Base-by-base conservation (phyloP, 1,140 invertebrate genomes). In the Triops cancriformis region DNA sequence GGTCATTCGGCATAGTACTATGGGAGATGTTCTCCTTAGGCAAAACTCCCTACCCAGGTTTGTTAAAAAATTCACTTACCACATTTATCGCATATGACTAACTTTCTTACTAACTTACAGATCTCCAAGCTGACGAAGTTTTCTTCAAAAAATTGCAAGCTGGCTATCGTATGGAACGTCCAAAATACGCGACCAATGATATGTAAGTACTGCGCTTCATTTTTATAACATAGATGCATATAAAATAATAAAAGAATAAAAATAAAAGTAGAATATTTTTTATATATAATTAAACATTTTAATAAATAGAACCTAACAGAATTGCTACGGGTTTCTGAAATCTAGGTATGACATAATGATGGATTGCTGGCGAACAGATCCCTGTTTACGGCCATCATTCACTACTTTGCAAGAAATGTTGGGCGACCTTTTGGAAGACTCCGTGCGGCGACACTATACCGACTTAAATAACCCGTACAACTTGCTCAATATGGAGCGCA, bases 391-490 rank as follows among this genome's bases (percentile, higher is more conserved):
- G 77, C 95, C 96, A 0, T 87, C 90, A 37, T 97, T 97, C 82
- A 86, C 88, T 7, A 88, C 91, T 79, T 85, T 97, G 45, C 90
- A 91, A 27, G 88, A 91, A 72, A 87, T 85, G 12, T 88, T 97
- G 72, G 94, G 93, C 27, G 86, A 87, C 28, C 89, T 95, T 82
- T 85, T 97, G 27, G 91, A 95, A 82, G 91, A 94, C 77, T 92
- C 90, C 82, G 90, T 94, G 0, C 90, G 89, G 4, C 84, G 94
- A 92, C 90, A 94, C 83, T 96, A 95, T 82, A 87, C 95, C 12
- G 92, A 94, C 79, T 83, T 96, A n/a, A 95, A 96, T 81, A 88
- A 90, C n/a, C 89, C 90, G 0, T 96, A 94, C 79, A 84, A 91
- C 80, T 86, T 89, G 31, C 89, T 90, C 85, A 95, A 95, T 82